Base-by-base conservation (phyloP, 1,140 invertebrate genomes). In the Cyrtorhinus lividipennis region DNA sequence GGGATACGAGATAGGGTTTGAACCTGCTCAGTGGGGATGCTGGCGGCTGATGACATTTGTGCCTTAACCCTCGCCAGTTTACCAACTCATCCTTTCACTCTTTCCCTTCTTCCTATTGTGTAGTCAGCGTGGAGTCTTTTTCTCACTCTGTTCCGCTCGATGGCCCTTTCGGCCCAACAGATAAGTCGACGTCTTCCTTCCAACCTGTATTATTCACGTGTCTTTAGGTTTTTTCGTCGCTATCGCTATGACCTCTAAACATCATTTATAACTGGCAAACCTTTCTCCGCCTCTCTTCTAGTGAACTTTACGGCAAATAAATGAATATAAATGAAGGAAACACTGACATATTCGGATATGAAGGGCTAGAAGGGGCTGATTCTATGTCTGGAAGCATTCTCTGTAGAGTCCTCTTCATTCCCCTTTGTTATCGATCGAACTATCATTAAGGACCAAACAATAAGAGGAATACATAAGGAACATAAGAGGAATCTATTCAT, bases 21-120 rank as follows among this genome's bases (percentile, higher is more conserved):
- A 13, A 20, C n/a, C n/a, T n/a, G n/a, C n/a, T n/a, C n/a, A n/a
- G 8, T 15, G 10, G 48, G 48, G 48, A 53, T 53, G 10, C 24
- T 30, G 58, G 24, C 58, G 58, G 38, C 58, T 59, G 58, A 59
- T 59, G 58, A 59, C 58, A 59, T 59, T 59, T 59, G n/a, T 12
- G 58, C 24, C 24, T 30, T 30, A 13, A 10, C 48, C 48, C 48
- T 20, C 8, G 8, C 20, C 18, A 13, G 10, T 59, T 15, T 15
- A 59, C 24, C 25, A 20, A n/a, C 58, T 26, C 58, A n/a, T 59
- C 58, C 58, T 30, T 30, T 30, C 24, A 27, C 24, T 15, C 30
- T 15, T 8, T 15, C 30, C 5, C 30, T 15, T 5, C 5, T 38
- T 38, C 38, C 26, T 53, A 53, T 53, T 53, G 48, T 53, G 10